Conservation (phyloP, 2,113 vertebrate genomes). For the Gracilinanus agilis region DNA sequence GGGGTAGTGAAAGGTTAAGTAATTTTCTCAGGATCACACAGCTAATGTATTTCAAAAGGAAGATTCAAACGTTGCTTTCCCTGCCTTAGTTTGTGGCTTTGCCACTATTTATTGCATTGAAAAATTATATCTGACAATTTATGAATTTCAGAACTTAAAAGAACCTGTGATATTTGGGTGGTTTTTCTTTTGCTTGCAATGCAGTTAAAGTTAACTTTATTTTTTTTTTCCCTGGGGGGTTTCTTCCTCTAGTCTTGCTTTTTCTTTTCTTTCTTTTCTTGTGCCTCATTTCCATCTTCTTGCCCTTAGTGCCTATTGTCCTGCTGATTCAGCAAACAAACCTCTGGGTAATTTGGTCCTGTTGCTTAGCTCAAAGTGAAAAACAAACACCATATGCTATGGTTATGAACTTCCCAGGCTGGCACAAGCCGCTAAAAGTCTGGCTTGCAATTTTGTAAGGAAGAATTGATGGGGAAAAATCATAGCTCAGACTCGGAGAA, state of each 20-base stretch:
- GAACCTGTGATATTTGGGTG: not conserved
- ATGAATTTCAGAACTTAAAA: not conserved
- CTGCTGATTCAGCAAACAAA: conserved; percentile 1
- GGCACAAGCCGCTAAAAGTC: not conserved
- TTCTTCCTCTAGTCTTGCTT: not conserved
- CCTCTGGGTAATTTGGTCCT: not conserved
- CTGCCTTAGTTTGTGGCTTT: not conserved
- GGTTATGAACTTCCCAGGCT: not conserved
- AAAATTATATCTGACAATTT: not conserved
- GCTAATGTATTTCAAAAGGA: not conserved
- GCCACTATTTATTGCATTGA: not conserved
- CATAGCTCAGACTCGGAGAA: not conserved
- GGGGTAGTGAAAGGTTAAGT: not conserved
- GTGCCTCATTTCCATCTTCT: not conserved
- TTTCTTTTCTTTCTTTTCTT: not conserved
- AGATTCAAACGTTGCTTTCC: not conserved
- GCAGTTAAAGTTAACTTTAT: not conserved
- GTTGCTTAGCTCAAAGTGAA: not conserved
- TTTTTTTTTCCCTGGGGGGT: not conserved
- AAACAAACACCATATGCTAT: not conserved
- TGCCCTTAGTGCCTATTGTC: not conserved
- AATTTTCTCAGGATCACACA: no score
- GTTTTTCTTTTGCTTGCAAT: not conserved
- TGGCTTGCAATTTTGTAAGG: not conserved
- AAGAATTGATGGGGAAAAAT: not conserved